Evolutionary conservation across 2,888 invertebrate species (phyloP).

Genomic region (Epicampocera succincta): DNA sequence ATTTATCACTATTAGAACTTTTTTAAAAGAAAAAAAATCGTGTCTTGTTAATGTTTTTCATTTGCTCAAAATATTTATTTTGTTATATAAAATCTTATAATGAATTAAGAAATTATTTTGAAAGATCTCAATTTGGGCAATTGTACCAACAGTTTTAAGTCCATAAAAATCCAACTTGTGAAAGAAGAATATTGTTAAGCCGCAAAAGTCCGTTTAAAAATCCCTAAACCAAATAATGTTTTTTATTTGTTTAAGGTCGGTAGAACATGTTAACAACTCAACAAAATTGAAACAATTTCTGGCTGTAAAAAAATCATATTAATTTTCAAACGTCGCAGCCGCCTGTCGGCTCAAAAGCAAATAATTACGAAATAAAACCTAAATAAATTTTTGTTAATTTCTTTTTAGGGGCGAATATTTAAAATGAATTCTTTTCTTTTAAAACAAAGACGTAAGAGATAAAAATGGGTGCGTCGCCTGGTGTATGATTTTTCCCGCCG

Average conservation of each 20-base stretch:
- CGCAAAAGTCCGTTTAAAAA: conserved; percentile 33
- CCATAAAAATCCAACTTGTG: not conserved
- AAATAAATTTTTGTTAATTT: conserved; percentile 44
- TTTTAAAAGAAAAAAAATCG: no score
- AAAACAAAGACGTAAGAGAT: not conserved
- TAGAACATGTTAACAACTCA: conserved; percentile 48
- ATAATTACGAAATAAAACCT: not conserved
- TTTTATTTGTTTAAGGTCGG: conserved; percentile 58
- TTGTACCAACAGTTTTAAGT: not conserved
- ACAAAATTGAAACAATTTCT: conserved; percentile 46
- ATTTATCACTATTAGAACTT: no score
- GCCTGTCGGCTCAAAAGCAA: not conserved
- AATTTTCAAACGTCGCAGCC: not conserved
- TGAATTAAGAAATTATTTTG: no score
- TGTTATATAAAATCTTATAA: no score
- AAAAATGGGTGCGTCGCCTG: not conserved
- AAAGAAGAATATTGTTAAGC: not conserved
- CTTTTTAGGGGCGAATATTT: conserved; percentile 5
- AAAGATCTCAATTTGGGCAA: no score
- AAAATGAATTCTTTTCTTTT: conserved; percentile 36
- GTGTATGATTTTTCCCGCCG: not conserved
- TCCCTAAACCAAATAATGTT: conserved; percentile 11
- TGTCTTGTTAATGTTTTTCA: no score
- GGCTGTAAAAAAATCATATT: not conserved
- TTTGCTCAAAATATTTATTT: no score